Base-by-base conservation (phyloP, 1,140 invertebrate species). In the Cyphomyrmex costatus region DNA sequence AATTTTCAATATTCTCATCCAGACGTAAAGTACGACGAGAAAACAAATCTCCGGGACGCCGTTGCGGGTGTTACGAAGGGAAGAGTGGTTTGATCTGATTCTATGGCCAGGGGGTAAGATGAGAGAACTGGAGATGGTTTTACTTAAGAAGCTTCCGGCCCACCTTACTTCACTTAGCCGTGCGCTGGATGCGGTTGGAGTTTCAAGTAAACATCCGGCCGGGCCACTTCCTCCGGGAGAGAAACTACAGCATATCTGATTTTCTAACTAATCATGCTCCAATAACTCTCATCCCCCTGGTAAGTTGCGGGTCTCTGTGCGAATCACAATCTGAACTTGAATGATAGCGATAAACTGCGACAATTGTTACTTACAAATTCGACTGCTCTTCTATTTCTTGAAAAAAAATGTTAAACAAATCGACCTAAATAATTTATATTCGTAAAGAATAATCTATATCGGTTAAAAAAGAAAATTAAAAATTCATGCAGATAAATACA, bases 121-220 rank as follows among this genome's bases (percentile, higher is more conserved):
- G 33, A 63, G 21, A 27, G 60, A 78, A 60, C 68, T 84, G 73
- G 86, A 77, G 89, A 90, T 90, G 88, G 82, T 90, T 90, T 90
- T 90, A 90, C 89, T 90, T 90, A 90, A 90, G 89, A 88, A 90
- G 89, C 89, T 90, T 90, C 88, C 89, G 89, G 89, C 82, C 86
- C 86, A 82, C 86, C 71, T 90, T 90, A 88, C 89, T 86, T 90
- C 86, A 82, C 89, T 90, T 90, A 90, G 89, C 80, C 51, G 68
- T 46, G n/a, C 74, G 56, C 30, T 90, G n/a, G 89, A 90, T 90
- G 88, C 89, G 89, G 89, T 91, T 91, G 80, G 90, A 91, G 90
- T 91, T 91, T 91, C 90, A 91, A 91, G 90, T 91, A 91, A 91
- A 91, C 90, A 91, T 91, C 90, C 88, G 86, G 83, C 66, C 19